Evolutionary conservation across 2,113 vertebrate species (phyloP), one percentile per base, ranked within the genome.

Genomic region (Accipiter cooperii): DNA sequence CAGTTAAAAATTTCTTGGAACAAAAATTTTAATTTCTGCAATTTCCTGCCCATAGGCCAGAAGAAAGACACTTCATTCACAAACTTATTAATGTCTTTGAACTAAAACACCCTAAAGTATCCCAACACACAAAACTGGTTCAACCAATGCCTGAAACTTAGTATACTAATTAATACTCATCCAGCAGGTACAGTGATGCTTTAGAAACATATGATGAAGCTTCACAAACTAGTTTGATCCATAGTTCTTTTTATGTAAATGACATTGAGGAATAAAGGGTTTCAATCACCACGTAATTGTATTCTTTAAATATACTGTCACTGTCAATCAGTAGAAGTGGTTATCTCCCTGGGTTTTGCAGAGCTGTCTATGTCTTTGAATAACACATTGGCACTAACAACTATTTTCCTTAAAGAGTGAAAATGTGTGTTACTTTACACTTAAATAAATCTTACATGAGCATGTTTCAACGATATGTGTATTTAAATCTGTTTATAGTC

Each of bases 371-470:
- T 54, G 92, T 93, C n/a, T 52, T 85, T 69, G 28, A 63, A 44
- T 71, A 90, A 85, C 14, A 44, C 3, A 3, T 77, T 73, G 88
- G n/a, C 33, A 38, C 16, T 76, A 95, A 87, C 78, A 75, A 44
- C 31, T 38, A 29, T 76, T 88, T 96, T 93, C 63, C 26, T 84
- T 69, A 78, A 47, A 71, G 60, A 71, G 63, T 73, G 42, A 82
- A 95, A 95, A 82, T 51, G 3, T 2, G 0, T 71, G 26, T 61
- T 61, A 73, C 69, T 93, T 93, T 90, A 57, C 34, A 57, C 58
- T 93, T 79, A 73, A 89, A 92, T 91, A 95, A 76, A 83, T 69
- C 44, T 92, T 84, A 64, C 28, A 85, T 89, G 34, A 68, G 9
- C 61, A n/a, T 65, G 52, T 92, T 61, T 84, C 75, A 93, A 42